A percentile compares a stretch with the other conserved stretches of the same genome.
Conservation (phyloP, 2,113 vertebrate genomes). For the Etia nguti region DNA sequence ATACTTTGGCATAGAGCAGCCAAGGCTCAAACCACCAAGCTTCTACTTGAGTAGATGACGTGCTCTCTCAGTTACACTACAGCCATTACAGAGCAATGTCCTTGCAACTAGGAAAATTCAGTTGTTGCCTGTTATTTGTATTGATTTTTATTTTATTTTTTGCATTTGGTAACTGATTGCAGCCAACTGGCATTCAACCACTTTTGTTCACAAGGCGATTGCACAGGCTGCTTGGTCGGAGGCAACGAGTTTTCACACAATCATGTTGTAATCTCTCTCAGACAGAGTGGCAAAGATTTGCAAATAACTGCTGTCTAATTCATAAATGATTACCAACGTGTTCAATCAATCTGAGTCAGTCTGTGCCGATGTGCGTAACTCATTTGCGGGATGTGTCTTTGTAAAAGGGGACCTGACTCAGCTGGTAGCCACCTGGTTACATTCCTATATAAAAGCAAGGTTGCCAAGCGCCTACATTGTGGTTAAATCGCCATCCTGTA, state of each 20-base stretch:
- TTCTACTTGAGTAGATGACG: not conserved
- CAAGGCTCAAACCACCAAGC: not conserved
- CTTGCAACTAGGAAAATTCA: not conserved
- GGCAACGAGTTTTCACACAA: not conserved
- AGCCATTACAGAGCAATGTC: not conserved
- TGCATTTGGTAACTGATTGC: not conserved
- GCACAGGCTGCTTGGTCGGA: not conserved
- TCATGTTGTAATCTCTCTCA: not conserved
- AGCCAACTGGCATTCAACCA: not conserved
- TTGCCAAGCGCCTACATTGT: not conserved
- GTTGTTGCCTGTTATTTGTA: not conserved
- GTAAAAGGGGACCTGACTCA: not conserved
- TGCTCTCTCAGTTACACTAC: not conserved
- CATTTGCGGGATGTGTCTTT: not conserved
- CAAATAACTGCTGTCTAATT: not conserved
- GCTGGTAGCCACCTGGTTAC: not conserved
- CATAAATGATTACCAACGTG: not conserved
- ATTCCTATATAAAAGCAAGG: not conserved
- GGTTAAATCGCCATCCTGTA: not conserved
- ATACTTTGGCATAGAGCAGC: not conserved
- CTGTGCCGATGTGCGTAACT: not conserved
- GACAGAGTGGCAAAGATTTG: not conserved
- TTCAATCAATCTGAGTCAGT: not conserved
- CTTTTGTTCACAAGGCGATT: not conserved
- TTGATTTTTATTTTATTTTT: not conserved